Evolutionary conservation across 2,888 invertebrate species (phyloP), one percentile per base, ranked within the genome.

Genomic region (Amitus sp.): DNA sequence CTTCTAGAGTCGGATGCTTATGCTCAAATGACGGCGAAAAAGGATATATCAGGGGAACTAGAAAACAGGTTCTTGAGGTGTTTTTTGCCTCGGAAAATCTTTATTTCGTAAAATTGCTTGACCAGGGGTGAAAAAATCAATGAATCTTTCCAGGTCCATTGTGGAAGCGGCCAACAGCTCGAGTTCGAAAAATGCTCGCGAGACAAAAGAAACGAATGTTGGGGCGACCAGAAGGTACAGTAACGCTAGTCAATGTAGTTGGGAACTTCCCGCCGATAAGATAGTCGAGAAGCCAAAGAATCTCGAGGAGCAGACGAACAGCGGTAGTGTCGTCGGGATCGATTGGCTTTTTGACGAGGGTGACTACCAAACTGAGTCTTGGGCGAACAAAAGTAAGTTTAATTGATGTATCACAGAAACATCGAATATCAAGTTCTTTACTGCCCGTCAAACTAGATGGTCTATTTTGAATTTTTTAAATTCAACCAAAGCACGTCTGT

Each of bases 271-370:
- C 0, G 71, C 71, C 3, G 82, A 82, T 12, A 73, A 70, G 39
- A 63, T 53, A 1, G 60, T 61, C 4, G 74, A 76, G 6, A 77
- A 75, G 54, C 61, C 54, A 7, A 76, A 78, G 60, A 76, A 73
- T 47, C 53, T 70, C n/a, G 79, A 80, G 17, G 82, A 82, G 60
- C 72, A 71, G 10, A 73, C 75, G 1, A 80, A 75, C 47, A 70
- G 75, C 1, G 80, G 85, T 37, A 88, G 88, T 73, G 78, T 87
- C 37, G 82, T 87, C 45, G 89, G 88, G 43, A 82, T 90, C 55
- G 87, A 89, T 75, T 88, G 88, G 87, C 80, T 89, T 47, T 90
- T 89, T 77, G 87, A 87, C 59, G 72, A 75, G 46, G 73, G 73
- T 23, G 77, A 80, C 48, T 72, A 69, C 33, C 69, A 68, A 6